Base-by-base conservation (phyloP, 2,797 vertebrate species). In the Lutjanus campechanus region DNA sequence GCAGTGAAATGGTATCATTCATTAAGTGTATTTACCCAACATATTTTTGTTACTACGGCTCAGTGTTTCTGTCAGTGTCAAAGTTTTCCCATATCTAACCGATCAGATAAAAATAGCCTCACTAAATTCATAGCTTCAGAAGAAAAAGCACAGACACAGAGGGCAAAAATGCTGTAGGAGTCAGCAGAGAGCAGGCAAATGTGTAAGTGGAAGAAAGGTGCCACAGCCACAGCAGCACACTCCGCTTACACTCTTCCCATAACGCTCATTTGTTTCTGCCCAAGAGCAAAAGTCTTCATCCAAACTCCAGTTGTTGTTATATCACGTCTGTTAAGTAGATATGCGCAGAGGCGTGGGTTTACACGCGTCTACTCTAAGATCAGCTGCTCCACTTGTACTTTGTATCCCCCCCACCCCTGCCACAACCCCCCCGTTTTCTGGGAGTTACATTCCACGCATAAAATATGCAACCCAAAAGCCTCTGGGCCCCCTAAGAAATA, bases 401-500 rank as follows among this genome's bases (percentile, higher is more conserved):
- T 61, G 65, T 71, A 79, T 44, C 50, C 54, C 73, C 60, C 44
- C 9, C 43, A 15, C 2, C 13, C 56, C 8, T 41, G 11, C 46
- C 41, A 12, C 40, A n/a, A n/a, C 10, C 59, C 59, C 66, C 74
- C 74, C n/a, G 20, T 90, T 93, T 93, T 91, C 84, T 83, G 75
- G 87, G 85, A 95, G 92, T 93, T 91, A 84, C 88, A 91, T 94
- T 94, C 90, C 93, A 88, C 89, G 76, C 89, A 93, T 92, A 89
- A 95, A 96, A 94, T 91, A 91, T 89, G 92, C 89, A 92, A 92
- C 91, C 92, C 84, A 87, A 93, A 93, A 91, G 40, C 89, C 85
- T 85, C 79, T 77, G 91, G 94, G 92, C 91, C 94, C 91, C 90
- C 85, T 85, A 87, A 93, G 89, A 93, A 94, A 90, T 86, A 83